Evolutionary conservation across 1,140 invertebrate species (phyloP).

Genomic region (Drosophila quadrilineata): DNA sequence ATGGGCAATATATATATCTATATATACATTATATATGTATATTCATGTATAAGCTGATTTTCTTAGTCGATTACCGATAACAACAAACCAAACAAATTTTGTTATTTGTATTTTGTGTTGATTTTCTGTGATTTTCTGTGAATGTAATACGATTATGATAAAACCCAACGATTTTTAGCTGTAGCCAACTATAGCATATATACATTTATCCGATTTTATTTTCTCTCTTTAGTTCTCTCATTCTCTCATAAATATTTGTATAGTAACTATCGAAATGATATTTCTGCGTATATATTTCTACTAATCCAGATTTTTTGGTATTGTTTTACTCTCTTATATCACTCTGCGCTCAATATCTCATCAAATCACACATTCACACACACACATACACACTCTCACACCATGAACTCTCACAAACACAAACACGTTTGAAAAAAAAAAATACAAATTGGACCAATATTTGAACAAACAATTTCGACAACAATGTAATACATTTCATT

Average conservation of each 20-base stretch:
- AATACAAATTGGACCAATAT: constrained; percentile 50
- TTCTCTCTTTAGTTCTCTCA: constrained; percentile 28
- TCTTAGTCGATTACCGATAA: constrained; percentile 31
- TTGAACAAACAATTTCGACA: constrained; percentile 24
- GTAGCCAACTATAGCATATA: constrained; percentile 26
- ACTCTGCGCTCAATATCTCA: constrained; percentile 49
- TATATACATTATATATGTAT: no score
- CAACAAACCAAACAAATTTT: constrained; percentile 32
- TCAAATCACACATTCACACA: constrained; percentile 3
- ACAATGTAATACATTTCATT: constrained; percentile 14
- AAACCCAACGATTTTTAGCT: constrained; percentile 37
- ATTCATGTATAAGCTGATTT: constrained; percentile 36
- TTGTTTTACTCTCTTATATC: constrained; percentile 71
- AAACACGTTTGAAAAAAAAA: constrained; percentile 68
- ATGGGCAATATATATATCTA: constrained; percentile 15
- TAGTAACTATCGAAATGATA: constrained; percentile 35
- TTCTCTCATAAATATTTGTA: constrained; percentile 43
- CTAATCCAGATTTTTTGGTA: constrained; percentile 67
- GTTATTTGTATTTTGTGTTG: no score
- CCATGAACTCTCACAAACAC: constrained; percentile 11
- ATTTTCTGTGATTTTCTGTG: no score
- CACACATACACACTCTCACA: constrained; percentile 3
- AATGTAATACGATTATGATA: constrained; percentile 30
- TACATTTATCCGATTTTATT: constrained; percentile 41
- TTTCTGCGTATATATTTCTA: constrained; percentile 50